phyloP scores from a whole-genome alignment of 2,797 vertebrate species.

The Anas georgica region DNA sequence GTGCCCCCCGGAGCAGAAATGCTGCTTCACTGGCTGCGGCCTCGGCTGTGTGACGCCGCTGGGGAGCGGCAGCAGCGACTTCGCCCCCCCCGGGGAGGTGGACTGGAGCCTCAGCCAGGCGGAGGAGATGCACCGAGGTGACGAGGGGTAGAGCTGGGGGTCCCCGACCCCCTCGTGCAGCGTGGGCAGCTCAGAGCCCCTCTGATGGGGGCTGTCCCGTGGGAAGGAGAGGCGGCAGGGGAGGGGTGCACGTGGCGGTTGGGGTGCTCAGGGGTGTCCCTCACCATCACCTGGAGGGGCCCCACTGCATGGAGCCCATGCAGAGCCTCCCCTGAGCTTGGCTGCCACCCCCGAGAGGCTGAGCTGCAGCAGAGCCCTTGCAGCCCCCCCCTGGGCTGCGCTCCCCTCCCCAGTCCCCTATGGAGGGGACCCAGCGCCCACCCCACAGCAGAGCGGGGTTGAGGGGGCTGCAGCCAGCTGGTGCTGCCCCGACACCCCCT shows the following conservation, averaged over 20 bases:
- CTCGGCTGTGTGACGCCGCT: neutral
- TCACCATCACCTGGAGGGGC: too few species aligned
- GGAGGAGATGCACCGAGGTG: neutral
- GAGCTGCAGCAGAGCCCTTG: neutral
- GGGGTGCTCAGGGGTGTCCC: too few species aligned
- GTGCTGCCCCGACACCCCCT: neutral
- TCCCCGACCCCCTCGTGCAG: neutral
- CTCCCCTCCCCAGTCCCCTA: rapidly evolving
- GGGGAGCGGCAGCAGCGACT: neutral
- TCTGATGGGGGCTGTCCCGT: neutral
- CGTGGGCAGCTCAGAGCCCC: neutral
- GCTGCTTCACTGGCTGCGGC: neutral
- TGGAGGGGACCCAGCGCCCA: neutral
- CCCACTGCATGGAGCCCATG: too few species aligned
- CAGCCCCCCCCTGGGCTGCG: neutral
- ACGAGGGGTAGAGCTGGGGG: neutral
- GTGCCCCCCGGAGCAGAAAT: neutral
- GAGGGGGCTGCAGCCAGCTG: neutral
- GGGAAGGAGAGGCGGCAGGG: neutral
- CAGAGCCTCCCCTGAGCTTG: too few species aligned
- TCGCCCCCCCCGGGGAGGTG: neutral
- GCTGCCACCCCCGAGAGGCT: too few species aligned
- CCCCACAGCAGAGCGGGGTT: neutral
- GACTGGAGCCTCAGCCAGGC: neutral
- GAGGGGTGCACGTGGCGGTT: neutral